Evolutionary conservation across 2,888 invertebrate species (phyloP), one percentile per base, ranked within the genome.

Genomic region (Leucophenga montana): DNA sequence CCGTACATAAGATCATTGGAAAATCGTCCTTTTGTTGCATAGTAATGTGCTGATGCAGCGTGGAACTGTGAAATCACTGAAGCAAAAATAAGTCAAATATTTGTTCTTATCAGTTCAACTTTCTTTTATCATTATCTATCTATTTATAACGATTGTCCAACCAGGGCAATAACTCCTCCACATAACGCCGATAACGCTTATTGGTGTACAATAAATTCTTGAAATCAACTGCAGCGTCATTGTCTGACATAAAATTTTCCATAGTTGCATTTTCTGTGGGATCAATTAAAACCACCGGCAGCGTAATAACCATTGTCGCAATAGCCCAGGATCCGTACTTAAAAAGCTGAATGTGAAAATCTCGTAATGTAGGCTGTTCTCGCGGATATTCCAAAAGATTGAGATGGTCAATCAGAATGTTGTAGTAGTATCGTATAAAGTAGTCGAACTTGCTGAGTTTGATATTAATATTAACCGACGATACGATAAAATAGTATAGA

Each of bases 31-130:
- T 76, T 66, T 0, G 71, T 54, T 9, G 70, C 80, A 11, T 71
- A 76, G 11, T 78, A 75, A 16, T 74, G 74, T 4, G 86, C 88
- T 0, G 84, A 78, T 0, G 79, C 87, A 0, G 88, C 89, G 78
- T 88, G 88, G 68, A 84, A 88, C 69, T 88, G 80, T 1, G 89
- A 87, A 67, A 88, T 27, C 27, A 27, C 56, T 56, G 8, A 2
- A 16, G 16, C 14, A 54, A 4, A 50, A 50, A 50, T 6, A 18
- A 4, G n/a, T 22, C 16, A 31, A 11, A 57, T 3, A 57, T 56
- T 13, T 57, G 18, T 57, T 57, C 1, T 57, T 27, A 27, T 1
- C 18, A 22, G 11, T 27, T 1, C 59, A n/a, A 62, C n/a, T 13
- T 20, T 3, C 13, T 39, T 39, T 44, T 18, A 48, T 46, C 20